These are phyloP conservation scores for Erpetoichthys calabaricus DNA, from an alignment of 2,797 vertebrate species.

Conservation along the genomic window DNA sequence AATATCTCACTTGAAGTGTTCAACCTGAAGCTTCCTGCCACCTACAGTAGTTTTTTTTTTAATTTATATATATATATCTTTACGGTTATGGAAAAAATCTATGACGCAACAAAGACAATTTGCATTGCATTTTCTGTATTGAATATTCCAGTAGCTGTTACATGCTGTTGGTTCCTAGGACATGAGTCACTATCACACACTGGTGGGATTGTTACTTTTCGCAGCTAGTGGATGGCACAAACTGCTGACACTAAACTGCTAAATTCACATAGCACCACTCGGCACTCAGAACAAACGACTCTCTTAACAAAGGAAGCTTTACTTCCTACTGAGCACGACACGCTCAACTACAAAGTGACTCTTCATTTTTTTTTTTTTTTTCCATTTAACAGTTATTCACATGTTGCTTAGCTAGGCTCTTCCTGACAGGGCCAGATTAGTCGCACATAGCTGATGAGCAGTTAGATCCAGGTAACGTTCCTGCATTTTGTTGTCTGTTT, in stretches of 20 bases:
- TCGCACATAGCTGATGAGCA: too few relatives aligned
- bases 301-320: slow-evolving; percentile 12
- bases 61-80: too few relatives aligned
- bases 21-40: too few relatives aligned
- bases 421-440: too few relatives aligned
- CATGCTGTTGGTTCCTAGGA: slow-evolving; percentile 1
- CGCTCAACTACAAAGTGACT: slow-evolving; percentile 8
- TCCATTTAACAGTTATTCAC: too few relatives aligned
- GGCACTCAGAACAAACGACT: slow-evolving; percentile 6
- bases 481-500: too few relatives aligned
- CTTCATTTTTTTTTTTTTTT: background rate
- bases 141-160: slow-evolving; percentile 5
- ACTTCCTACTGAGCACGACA: slow-evolving; percentile 9
- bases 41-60: too few relatives aligned
- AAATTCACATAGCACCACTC: slow-evolving; percentile 1
- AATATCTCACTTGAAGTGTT: too few relatives aligned
- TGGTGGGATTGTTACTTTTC: slow-evolving; percentile 14
- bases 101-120: background rate
- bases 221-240: slow-evolving; percentile 12
- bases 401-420: too few relatives aligned
- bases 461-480: too few relatives aligned
- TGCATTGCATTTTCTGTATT: slow-evolving; percentile 13
- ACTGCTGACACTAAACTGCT: slow-evolving; percentile 11
- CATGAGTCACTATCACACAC: slow-evolving; percentile 16
- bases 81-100: too few relatives aligned